phyloP scores from a whole-genome alignment of 2,797 vertebrate genomes.

The Channallabes apus region DNA sequence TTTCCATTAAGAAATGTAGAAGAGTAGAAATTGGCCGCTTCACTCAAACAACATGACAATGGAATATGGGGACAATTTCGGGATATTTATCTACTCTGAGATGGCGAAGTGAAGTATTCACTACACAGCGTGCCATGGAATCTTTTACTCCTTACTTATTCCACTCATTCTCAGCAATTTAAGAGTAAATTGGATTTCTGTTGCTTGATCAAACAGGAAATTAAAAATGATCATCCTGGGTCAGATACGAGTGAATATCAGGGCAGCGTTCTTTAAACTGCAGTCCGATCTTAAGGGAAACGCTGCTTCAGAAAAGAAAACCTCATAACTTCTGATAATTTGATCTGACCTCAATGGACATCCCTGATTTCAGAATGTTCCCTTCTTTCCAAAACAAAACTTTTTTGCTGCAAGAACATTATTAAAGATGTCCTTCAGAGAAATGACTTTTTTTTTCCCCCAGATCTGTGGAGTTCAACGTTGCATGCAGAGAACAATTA shows the following conservation, averaged over 20 bases:
- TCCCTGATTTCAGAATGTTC: conserved; percentile 1
- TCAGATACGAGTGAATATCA: too few relatives aligned
- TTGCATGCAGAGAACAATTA: conserved; percentile 56
- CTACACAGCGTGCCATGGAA: not conserved
- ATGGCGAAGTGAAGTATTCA: not conserved
- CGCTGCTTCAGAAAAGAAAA: not conserved
- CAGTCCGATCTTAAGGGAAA: not conserved
- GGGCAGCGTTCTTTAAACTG: not conserved
- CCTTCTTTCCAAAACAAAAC: conserved; percentile 17
- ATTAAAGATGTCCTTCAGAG: conserved; percentile 51
- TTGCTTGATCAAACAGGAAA: not conserved
- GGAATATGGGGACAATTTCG: not conserved
- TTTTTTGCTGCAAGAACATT: conserved; percentile 37
- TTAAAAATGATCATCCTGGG: not conserved
- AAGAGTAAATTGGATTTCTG: not conserved
- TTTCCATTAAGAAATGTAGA: too few relatives aligned
- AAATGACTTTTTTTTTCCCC: conserved; percentile 50
- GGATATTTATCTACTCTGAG: not conserved
- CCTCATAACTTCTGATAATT: conserved; percentile 11
- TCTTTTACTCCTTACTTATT: not conserved
- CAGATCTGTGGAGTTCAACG: conserved; percentile 50
- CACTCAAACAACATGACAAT: not conserved
- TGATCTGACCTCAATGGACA: conserved; percentile 15
- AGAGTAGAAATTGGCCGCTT: not conserved
- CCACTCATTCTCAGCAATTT: not conserved